A percentile compares a stretch with the other conserved stretches of the same genome.
Conservation (phyloP, 2,797 vertebrate species). For the Pangasius macronema region DNA sequence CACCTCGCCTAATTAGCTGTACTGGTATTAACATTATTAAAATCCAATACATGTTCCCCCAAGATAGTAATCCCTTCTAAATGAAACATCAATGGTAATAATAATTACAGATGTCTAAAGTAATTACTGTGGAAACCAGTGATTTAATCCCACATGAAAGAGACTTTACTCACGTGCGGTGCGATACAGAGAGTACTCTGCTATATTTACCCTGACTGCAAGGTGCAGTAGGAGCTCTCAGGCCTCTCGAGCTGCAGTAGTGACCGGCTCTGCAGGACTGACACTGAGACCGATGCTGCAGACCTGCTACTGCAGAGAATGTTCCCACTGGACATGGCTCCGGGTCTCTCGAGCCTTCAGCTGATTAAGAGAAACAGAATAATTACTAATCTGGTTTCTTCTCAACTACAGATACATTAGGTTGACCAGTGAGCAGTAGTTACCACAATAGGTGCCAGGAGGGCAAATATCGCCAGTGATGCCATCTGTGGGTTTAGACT, state of each 20-base stretch:
- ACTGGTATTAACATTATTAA: constrained; percentile 14
- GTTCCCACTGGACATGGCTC: constrained; percentile 83
- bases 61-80: constrained; percentile 13
- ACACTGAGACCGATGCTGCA: constrained; percentile 74
- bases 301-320: constrained; percentile 77
- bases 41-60: constrained; percentile 6
- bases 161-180: background rate
- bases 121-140: constrained; percentile 7
- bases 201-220: constrained; percentile 79
- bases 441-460: constrained; percentile 84
- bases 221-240: constrained; percentile 77
- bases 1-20: constrained; percentile 15
- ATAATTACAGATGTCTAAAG: constrained; percentile 19
- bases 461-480: constrained; percentile 84
- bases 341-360: constrained; percentile 77
- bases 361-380: constrained; percentile 62
- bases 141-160: constrained; percentile 21
- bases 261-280: constrained; percentile 80
- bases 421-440: constrained; percentile 56
- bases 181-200: background rate
- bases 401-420: background rate
- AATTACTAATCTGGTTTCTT: constrained; percentile 1
- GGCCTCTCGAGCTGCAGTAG: constrained; percentile 79
- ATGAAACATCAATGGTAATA: constrained; percentile 9
- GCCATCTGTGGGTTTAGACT: constrained; percentile 78